A percentile compares a stretch with the other conserved stretches of the same genome.
phyloP scores from a whole-genome alignment of 2,797 vertebrate species.

The Acropternis orthonyx region DNA sequence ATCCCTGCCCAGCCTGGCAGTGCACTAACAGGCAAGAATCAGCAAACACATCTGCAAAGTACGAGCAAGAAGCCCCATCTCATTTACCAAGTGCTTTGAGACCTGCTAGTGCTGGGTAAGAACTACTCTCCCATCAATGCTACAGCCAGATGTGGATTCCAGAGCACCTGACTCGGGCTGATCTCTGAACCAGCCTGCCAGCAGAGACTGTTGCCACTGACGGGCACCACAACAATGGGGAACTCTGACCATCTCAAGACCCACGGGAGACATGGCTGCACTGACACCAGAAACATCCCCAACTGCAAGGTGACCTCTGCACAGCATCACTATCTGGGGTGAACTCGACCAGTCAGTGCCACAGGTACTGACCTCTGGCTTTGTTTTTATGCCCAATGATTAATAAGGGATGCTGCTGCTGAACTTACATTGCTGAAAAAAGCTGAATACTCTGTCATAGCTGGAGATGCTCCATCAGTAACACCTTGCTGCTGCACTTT shows the following conservation, averaged over 20 bases:
- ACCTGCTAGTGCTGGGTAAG: neutral
- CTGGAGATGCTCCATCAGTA: neutral
- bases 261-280: neutral
- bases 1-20: neutral
- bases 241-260: neutral
- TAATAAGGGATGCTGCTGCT: neutral
- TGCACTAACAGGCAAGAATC: neutral
- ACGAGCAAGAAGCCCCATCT: rapidly evolving
- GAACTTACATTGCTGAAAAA: neutral
- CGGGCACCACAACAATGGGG: rapidly evolving
- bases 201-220: neutral
- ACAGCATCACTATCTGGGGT: neutral
- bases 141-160: rapidly evolving
- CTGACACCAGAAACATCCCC: neutral
- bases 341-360: neutral
- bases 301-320: neutral
- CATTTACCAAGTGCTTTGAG: neutral
- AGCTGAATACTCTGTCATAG: neutral
- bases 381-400: neutral
- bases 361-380: neutral
- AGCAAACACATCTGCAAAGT: neutral
- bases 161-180: rapidly evolving
- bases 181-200: neutral
- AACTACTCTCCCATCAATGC: rapidly evolving
- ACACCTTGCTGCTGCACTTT: neutral